Evolutionary conservation across 2,113 vertebrate species (phyloP).

Genomic region (Lethenteron reissneri): DNA sequence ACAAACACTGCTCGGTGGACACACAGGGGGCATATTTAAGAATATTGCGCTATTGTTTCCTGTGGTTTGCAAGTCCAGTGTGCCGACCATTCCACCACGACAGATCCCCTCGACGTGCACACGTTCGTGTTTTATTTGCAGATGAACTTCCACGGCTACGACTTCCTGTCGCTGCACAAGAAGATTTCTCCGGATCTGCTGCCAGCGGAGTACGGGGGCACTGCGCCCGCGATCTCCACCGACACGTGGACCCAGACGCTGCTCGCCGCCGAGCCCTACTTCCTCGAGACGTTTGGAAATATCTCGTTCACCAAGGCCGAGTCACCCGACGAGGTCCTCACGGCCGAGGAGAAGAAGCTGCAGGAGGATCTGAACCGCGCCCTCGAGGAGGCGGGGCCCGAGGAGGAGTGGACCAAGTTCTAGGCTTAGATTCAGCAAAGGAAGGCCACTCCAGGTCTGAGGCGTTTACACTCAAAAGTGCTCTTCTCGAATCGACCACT

Average conservation of each 20-base stretch:
- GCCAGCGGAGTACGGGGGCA: slow-evolving; percentile 71
- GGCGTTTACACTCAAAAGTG: too few relatives aligned
- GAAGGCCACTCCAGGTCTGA: too few relatives aligned
- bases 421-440: not conserved
- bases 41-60: too few relatives aligned
- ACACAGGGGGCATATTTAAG: too few relatives aligned
- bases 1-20: too few relatives aligned
- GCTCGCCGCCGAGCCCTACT: slow-evolving; percentile 62
- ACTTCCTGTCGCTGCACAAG: slow-evolving; percentile 62
- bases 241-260: slow-evolving; percentile 41
- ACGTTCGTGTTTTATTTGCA: not conserved
- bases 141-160: slow-evolving; percentile 46
- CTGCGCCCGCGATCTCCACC: slow-evolving; percentile 46
- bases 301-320: not conserved
- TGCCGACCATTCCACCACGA: too few relatives aligned
- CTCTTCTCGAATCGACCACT: too few relatives aligned
- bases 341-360: not conserved
- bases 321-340: not conserved
- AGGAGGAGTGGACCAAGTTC: slow-evolving; percentile 4
- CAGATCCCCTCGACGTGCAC: too few relatives aligned
- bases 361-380: not conserved
- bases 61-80: too few relatives aligned
- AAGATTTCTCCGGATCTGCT: slow-evolving; percentile 53
- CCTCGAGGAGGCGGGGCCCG: not conserved
- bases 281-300: slow-evolving; percentile 41